Conservation (phyloP, 1,140 invertebrate genomes). For the Panagrolaimus sp. region DNA sequence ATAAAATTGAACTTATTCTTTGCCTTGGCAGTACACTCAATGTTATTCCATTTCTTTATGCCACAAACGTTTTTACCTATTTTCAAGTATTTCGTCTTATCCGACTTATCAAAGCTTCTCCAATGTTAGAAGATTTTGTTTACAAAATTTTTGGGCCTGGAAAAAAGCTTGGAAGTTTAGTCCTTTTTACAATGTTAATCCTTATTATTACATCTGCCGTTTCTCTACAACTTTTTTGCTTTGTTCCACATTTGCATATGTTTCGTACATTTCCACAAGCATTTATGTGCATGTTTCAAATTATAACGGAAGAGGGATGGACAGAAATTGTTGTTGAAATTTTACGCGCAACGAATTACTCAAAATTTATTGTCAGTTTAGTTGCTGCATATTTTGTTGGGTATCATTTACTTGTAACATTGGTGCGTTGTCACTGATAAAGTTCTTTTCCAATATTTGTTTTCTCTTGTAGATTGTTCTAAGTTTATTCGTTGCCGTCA, state of each 20-base stretch:
- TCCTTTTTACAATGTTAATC: slow-evolving; percentile 98
- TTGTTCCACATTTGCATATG: slow-evolving; percentile 81
- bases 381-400: slow-evolving; percentile 98
- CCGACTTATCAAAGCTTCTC: slow-evolving; percentile 93
- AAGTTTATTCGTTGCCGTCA: slow-evolving; percentile 98
- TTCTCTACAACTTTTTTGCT: slow-evolving; percentile 97
- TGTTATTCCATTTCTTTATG: slow-evolving; percentile 81
- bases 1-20: slow-evolving; percentile 92
- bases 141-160: slow-evolving; percentile 99
- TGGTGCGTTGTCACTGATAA: slow-evolving; percentile 59
- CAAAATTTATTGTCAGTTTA: slow-evolving; percentile 72
- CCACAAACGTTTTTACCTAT: slow-evolving; percentile 80
- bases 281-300: slow-evolving; percentile 99
- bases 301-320: slow-evolving; percentile 98
- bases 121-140: slow-evolving; percentile 96
- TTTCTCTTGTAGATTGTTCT: slow-evolving; percentile 75
- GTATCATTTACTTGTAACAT: slow-evolving; percentile 95
- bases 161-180: slow-evolving; percentile 93
- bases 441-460: not conserved
- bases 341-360: slow-evolving; percentile 78
- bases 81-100: slow-evolving; percentile 77
- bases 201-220: slow-evolving; percentile 96
- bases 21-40: slow-evolving; percentile 90
- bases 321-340: slow-evolving; percentile 72
- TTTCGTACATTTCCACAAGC: slow-evolving; percentile 98